Conservation (phyloP, 2,797 vertebrate species). For the Simalia tracyae region DNA sequence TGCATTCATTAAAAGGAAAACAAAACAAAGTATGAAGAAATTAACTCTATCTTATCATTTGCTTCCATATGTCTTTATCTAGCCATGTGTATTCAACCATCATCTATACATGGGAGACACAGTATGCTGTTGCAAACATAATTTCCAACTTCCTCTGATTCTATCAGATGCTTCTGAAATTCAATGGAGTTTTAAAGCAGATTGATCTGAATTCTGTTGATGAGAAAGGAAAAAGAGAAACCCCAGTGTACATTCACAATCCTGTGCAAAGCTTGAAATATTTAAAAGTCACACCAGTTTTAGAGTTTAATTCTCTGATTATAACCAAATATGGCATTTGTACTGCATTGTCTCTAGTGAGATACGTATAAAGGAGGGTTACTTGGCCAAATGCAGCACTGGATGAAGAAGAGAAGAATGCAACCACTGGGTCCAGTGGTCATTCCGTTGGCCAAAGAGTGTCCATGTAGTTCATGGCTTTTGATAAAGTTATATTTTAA, state of each 20-base stretch:
- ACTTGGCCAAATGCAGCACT: background rate
- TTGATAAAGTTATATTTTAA: background rate
- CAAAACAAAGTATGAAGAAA: background rate
- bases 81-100: background rate
- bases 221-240: background rate
- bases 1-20: conserved; percentile 1
- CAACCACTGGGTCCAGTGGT: background rate
- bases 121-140: background rate
- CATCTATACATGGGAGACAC: background rate
- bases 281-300: background rate
- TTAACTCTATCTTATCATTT: background rate
- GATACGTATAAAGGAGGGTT: background rate
- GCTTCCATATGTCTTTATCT: background rate
- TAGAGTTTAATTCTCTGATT: background rate
- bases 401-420: background rate
- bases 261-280: background rate
- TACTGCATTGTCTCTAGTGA: background rate
- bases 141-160: background rate
- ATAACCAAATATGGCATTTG: background rate
- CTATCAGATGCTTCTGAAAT: background rate
- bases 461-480: background rate
- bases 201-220: background rate
- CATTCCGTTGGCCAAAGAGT: background rate
- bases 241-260: background rate
- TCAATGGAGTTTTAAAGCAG: background rate